Evolutionary conservation across 2,797 vertebrate species (phyloP).

Genomic region (Tragelaphus oryx): DNA sequence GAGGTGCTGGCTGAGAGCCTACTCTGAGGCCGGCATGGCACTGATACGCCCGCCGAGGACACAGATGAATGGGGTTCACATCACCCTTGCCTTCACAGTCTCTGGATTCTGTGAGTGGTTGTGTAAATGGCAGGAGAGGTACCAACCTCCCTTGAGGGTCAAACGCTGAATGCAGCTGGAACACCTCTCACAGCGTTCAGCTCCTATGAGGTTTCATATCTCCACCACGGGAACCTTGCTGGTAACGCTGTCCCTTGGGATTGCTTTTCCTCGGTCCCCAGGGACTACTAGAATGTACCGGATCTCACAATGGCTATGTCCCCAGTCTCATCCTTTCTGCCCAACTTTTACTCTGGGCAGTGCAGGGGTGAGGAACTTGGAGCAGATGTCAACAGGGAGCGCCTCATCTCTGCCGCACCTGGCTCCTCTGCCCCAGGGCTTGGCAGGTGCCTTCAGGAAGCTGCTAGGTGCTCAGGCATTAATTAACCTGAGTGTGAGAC

Average conservation of each 20-base stretch:
- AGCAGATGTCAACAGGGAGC: rapidly evolving
- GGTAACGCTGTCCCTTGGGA: neutral
- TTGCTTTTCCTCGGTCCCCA: neutral
- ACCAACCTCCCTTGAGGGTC: neutral
- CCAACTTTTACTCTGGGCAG: neutral
- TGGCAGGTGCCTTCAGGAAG: neutral
- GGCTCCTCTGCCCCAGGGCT: neutral
- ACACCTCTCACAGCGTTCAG: neutral
- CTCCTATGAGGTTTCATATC: neutral
- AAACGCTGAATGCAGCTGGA: neutral
- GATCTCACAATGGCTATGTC: too few relatives aligned
- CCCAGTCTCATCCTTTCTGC: neutral
- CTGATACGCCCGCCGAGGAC: rapidly evolving
- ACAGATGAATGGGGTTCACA: rapidly evolving
- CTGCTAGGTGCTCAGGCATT: neutral
- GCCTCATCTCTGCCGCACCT: neutral
- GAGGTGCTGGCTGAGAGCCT: neutral
- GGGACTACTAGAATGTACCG: neutral
- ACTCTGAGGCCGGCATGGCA: rapidly evolving
- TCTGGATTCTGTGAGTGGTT: neutral
- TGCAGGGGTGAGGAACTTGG: too few relatives aligned
- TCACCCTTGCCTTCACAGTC: rapidly evolving
- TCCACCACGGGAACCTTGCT: neutral
- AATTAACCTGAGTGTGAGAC: neutral
- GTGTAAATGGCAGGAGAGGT: neutral